phyloP scores from a whole-genome alignment of 2,797 vertebrate genomes.

The Danio albolineatus region DNA sequence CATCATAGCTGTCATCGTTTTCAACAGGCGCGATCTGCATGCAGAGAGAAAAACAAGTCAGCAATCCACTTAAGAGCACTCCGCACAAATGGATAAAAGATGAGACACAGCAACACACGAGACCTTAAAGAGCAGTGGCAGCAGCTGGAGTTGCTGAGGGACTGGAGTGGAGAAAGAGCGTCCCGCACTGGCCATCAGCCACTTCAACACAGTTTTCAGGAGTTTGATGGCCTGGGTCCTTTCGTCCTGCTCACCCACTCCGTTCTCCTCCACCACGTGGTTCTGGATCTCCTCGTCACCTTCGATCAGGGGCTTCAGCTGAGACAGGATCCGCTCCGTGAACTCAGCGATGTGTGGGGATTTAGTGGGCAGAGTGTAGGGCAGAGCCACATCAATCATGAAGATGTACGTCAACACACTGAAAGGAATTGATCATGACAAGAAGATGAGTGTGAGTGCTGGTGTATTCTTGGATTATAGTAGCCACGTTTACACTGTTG shows the following conservation, averaged over 20 bases:
- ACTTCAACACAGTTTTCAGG: slow-evolving; percentile 96
- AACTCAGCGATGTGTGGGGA: slow-evolving; percentile 93
- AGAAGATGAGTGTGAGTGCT: background rate
- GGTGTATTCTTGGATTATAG: background rate
- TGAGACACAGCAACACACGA: slow-evolving; percentile 43
- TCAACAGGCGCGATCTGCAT: slow-evolving; percentile 94
- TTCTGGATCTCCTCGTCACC: slow-evolving; percentile 95
- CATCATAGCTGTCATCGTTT: slow-evolving; percentile 97
- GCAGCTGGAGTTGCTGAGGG: slow-evolving; percentile 91
- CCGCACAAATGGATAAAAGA: slow-evolving; percentile 23
- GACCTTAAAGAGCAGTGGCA: slow-evolving; percentile 97
- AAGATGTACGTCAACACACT: slow-evolving; percentile 98
- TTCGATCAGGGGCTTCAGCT: slow-evolving; percentile 91
- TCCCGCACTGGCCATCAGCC: slow-evolving; percentile 96
- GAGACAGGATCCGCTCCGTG: slow-evolving; percentile 85
- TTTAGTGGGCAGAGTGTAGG: slow-evolving; percentile 88
- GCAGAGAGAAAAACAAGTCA: slow-evolving; percentile 1
- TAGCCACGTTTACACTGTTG: background rate
- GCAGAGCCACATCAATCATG: slow-evolving; percentile 96
- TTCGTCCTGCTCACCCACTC: slow-evolving; percentile 89
- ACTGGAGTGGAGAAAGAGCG: slow-evolving; percentile 94
- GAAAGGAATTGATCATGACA: slow-evolving; percentile 52
- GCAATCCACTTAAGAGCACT: slow-evolving; percentile 18
- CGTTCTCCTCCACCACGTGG: slow-evolving; percentile 93
- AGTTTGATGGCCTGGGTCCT: slow-evolving; percentile 97